phyloP scores from a whole-genome alignment of 2,888 invertebrate genomes.

The Choreutis nemorana region DNA sequence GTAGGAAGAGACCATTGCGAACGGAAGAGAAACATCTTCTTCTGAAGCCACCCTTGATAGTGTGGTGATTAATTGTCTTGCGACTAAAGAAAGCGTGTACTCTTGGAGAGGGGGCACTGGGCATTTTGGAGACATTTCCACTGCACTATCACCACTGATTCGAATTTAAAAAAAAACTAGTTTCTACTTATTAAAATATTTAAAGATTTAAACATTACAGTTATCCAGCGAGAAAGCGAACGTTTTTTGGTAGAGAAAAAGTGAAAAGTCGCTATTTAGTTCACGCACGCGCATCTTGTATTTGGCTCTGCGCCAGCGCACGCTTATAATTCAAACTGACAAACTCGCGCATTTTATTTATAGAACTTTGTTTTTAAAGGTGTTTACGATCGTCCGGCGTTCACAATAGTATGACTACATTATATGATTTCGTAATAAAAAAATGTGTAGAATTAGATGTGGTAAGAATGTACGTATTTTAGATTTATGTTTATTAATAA shows the following conservation, averaged over 20 bases:
- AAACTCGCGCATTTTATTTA: conserved; percentile 42
- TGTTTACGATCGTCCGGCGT: conserved; percentile 39
- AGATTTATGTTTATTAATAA: too few relatives aligned
- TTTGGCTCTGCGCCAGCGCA: conserved; percentile 46
- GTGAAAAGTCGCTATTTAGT: conserved; percentile 50
- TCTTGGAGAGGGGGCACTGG: conserved; percentile 68
- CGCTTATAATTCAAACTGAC: conserved; percentile 54
- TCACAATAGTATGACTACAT: conserved; percentile 36
- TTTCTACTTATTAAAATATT: conserved; percentile 9
- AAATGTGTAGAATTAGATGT: too few relatives aligned
- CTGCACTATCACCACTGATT: conserved; percentile 20
- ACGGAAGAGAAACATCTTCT: conserved; percentile 64
- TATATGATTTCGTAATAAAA: too few relatives aligned
- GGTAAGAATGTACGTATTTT: too few relatives aligned
- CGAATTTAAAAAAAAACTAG: conserved; percentile 22
- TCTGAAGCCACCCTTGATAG: conserved; percentile 69
- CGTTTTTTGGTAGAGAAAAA: conserved; percentile 42
- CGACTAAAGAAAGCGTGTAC: conserved; percentile 66
- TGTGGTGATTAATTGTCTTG: conserved; percentile 69
- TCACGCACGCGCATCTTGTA: conserved; percentile 36
- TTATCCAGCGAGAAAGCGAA: conserved; percentile 19
- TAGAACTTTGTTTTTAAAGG: conserved; percentile 54
- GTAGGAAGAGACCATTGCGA: conserved; percentile 68
- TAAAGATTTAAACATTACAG: conserved; percentile 42
- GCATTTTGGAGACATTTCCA: conserved; percentile 71